These are phyloP conservation scores for Caranx melampygus DNA, from an alignment of 2,113 vertebrate species.

Conservation along the genomic window DNA sequence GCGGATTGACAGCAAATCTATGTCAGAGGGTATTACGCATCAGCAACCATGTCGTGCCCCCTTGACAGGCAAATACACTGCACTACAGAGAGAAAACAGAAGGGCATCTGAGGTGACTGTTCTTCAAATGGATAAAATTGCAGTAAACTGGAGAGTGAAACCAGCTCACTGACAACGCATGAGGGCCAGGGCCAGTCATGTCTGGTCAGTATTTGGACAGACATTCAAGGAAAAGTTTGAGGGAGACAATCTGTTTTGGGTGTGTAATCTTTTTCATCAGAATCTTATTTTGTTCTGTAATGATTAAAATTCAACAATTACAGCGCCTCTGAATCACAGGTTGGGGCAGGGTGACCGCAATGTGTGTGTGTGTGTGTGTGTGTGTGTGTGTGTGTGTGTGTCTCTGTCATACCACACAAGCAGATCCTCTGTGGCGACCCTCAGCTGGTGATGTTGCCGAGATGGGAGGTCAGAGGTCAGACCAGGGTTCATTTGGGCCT, in stretches of 20 bases:
- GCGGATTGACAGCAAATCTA: slow-evolving; percentile 66
- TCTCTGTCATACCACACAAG: slow-evolving; percentile 45
- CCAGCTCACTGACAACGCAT: slow-evolving; percentile 4
- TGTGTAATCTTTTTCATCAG: background rate
- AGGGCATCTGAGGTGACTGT: slow-evolving; percentile 44
- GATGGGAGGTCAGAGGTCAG: slow-evolving; percentile 68
- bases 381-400: slow-evolving; percentile 28
- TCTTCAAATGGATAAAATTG: slow-evolving; percentile 28
- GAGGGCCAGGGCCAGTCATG: background rate
- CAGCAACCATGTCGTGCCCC: slow-evolving; percentile 55
- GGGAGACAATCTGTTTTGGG: background rate
- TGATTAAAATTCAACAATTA: background rate
- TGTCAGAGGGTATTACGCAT: slow-evolving; percentile 62
- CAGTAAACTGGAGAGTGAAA: slow-evolving; percentile 24
- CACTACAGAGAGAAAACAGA: slow-evolving; percentile 41
- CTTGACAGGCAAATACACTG: slow-evolving; percentile 37
- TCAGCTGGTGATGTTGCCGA: slow-evolving; percentile 61
- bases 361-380: slow-evolving; percentile 12
- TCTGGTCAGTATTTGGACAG: background rate
- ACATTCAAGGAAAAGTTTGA: background rate
- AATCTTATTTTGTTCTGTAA: background rate
- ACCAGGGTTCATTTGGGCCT: slow-evolving; percentile 59
- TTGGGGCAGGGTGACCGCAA: background rate
- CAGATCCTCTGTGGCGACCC: slow-evolving; percentile 51
- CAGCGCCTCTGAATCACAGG: background rate